Evolutionary conservation across 2,888 invertebrate genomes (phyloP).

Genomic region (Ommatoiulus sabulosus): DNA sequence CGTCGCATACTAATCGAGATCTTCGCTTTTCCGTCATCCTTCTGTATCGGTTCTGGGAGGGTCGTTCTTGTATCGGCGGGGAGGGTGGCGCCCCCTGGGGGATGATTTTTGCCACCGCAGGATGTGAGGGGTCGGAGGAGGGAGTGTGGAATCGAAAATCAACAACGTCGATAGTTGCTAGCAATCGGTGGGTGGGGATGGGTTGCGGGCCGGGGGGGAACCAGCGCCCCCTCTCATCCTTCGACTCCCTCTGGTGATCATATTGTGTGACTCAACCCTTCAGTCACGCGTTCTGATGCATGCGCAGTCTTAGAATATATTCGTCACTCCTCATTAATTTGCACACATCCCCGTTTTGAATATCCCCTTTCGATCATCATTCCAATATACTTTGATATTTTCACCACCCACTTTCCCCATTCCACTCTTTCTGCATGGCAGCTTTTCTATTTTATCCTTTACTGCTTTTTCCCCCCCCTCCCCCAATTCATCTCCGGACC

Average conservation of each 20-base stretch:
- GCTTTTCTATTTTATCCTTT: slow-evolving; percentile 20
- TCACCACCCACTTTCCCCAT: slow-evolving; percentile 1
- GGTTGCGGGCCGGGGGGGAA: not conserved
- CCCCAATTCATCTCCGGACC: not conserved
- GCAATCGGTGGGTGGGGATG: not conserved
- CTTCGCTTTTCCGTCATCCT: not conserved
- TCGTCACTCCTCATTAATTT: slow-evolving; percentile 50
- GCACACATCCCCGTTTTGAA: slow-evolving; percentile 18
- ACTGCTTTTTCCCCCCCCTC: not conserved
- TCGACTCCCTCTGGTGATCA: not conserved
- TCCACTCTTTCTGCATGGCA: slow-evolving; percentile 18
- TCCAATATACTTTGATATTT: slow-evolving; percentile 34
- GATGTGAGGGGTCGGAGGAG: not conserved
- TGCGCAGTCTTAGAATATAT: slow-evolving; percentile 11
- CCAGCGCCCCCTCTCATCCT: not conserved
- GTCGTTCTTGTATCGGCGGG: not conserved
- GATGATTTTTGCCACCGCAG: not conserved
- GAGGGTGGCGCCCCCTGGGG: slow-evolving; percentile 28
- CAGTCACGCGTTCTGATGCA: slow-evolving; percentile 48
- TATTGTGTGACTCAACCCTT: slow-evolving; percentile 49
- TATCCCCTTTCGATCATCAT: slow-evolving; percentile 22
- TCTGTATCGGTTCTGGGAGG: not conserved
- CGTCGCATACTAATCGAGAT: slow-evolving; percentile 14
- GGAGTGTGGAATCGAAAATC: not conserved
- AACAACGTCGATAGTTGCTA: not conserved